These are phyloP conservation scores for Nothocercus nigrocapillus DNA, from an alignment of 2,113 vertebrate genomes.

Conservation along the genomic window DNA sequence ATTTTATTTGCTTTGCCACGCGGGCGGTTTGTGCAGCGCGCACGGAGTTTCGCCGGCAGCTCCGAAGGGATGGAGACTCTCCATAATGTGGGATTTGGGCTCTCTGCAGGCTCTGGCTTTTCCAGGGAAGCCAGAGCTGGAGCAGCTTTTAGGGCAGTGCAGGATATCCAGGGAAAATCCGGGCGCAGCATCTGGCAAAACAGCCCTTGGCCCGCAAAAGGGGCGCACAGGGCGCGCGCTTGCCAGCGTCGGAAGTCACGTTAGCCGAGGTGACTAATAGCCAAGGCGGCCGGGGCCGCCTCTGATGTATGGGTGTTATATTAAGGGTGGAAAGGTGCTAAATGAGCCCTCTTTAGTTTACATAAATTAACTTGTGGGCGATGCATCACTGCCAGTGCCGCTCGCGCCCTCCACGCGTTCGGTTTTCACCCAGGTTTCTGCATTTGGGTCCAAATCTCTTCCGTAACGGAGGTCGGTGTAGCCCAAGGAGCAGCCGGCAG, in stretches of 20 bases:
- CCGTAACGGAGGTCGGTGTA: too few species aligned
- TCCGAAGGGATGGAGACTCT: neutral
- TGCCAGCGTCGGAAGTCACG: neutral
- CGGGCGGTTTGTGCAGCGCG: too few species aligned
- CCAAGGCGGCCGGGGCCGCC: conserved; percentile 14
- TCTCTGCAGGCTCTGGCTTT: neutral
- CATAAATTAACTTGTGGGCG: conserved; percentile 80
- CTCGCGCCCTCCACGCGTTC: neutral
- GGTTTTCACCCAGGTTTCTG: conserved; percentile 28
- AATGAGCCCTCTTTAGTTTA: conserved; percentile 82
- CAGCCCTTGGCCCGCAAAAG: too few species aligned
- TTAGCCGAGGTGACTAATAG: conserved; percentile 58
- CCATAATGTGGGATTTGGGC: neutral
- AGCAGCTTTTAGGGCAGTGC: neutral
- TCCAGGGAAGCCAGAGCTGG: neutral
- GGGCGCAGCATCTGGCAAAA: neutral
- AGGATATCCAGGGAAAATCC: too few species aligned
- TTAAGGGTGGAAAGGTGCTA: conserved; percentile 82
- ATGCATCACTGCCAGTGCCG: conserved; percentile 76
- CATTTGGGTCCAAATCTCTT: too few species aligned
- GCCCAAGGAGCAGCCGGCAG: neutral
- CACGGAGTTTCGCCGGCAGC: neutral
- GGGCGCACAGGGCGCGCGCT: too few species aligned
- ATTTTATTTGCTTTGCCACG: neutral
- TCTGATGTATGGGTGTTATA: conserved; percentile 77